Conservation (phyloP, 2,797 vertebrate genomes). For the Gallirallus australis region DNA sequence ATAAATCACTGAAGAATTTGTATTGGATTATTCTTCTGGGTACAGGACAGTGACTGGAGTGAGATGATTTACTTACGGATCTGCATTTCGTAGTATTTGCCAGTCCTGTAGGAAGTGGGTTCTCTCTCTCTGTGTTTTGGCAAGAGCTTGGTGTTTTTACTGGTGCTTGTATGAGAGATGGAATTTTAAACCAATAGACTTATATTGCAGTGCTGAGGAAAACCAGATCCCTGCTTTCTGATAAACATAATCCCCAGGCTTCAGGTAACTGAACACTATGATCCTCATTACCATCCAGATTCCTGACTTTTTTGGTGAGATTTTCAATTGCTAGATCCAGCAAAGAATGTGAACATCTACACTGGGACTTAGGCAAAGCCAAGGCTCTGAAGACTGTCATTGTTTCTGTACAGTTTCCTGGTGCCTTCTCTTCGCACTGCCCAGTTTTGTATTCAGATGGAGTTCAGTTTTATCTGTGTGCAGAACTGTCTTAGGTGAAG, state of each 20-base stretch:
- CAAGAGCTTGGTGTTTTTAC: conserved; percentile 43
- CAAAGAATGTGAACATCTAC: neutral
- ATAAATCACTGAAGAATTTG: conserved; percentile 30
- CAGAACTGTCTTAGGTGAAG: neutral
- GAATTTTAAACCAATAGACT: conserved; percentile 39
- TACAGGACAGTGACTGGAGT: neutral
- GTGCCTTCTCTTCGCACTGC: neutral
- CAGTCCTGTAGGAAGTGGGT: conserved; percentile 35
- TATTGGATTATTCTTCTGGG: conserved; percentile 16
- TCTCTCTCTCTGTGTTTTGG: conserved; percentile 26
- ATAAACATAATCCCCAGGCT: conserved; percentile 26
- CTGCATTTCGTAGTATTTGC: neutral
- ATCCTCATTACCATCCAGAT: neutral
- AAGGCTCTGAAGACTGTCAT: neutral
- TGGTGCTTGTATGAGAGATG: neutral
- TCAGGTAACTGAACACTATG: neutral
- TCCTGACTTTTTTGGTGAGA: neutral
- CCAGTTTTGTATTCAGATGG: neutral
- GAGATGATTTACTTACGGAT: conserved; percentile 33
- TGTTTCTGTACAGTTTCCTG: neutral
- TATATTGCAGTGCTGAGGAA: conserved; percentile 3
- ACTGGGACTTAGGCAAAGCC: neutral
- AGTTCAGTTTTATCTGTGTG: neutral
- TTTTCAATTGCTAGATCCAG: neutral
- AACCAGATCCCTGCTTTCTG: conserved; percentile 35